Percentiles rank a stretch among this genome's conserved stretches.
Conservation (phyloP, 2,797 vertebrate species). For the Lagorchestes hirsutus region DNA sequence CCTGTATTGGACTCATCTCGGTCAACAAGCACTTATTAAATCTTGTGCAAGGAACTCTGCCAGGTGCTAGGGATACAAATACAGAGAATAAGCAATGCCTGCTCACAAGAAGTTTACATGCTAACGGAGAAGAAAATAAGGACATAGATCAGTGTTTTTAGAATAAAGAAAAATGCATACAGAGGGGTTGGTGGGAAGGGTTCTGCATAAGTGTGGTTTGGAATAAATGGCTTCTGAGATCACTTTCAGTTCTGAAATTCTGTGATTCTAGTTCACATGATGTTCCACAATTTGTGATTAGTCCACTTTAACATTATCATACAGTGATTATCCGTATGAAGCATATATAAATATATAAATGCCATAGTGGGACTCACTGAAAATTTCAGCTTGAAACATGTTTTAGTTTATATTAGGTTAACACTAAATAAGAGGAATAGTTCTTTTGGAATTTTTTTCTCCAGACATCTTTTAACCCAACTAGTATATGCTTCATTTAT, state of each 20-base stretch:
- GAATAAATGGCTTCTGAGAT: not conserved
- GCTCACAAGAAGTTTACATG: not conserved
- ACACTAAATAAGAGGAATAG: constrained; percentile 21
- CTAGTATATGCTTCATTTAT: not conserved
- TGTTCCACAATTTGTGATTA: not conserved
- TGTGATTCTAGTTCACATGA: not conserved
- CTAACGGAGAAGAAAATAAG: not conserved
- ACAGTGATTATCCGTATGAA: not conserved
- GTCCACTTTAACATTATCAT: not conserved
- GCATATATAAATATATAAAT: not conserved
- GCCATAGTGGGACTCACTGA: not conserved
- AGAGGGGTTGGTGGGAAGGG: not conserved
- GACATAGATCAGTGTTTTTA: not conserved
- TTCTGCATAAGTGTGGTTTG: not conserved
- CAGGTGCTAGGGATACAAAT: not conserved
- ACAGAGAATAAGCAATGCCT: not conserved
- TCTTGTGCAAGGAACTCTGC: not conserved
- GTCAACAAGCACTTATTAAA: not conserved
- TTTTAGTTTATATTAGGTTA: constrained; percentile 1
- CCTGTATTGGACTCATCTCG: not conserved
- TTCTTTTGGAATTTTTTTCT: constrained; percentile 17
- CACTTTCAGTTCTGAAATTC: not conserved
- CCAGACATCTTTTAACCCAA: constrained; percentile 1
- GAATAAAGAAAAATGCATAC: not conserved
- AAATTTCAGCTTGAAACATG: constrained; percentile 1